Evolutionary conservation across 2,888 invertebrate genomes (phyloP).

Genomic region (Auanema freiburgensis): DNA sequence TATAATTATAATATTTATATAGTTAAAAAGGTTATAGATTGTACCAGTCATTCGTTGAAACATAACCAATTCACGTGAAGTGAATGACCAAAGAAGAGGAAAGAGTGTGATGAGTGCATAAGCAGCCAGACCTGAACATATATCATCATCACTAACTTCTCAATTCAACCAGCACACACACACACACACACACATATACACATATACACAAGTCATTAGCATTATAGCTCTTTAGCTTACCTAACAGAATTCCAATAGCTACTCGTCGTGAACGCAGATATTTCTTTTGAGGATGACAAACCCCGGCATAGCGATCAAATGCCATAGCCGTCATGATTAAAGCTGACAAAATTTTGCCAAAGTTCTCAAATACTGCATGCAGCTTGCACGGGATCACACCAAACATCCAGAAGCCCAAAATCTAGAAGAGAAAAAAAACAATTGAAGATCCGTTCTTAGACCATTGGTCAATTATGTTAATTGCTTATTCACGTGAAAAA

Average conservation of each 20-base stretch:
- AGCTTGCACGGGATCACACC: slow-evolving; percentile 59
- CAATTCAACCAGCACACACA: background rate
- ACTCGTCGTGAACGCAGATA: slow-evolving; percentile 49
- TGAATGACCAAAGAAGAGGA: slow-evolving; percentile 59
- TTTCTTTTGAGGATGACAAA: slow-evolving; percentile 58
- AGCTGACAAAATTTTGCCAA: slow-evolving; percentile 60
- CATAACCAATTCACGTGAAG: slow-evolving; percentile 59
- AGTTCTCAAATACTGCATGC: slow-evolving; percentile 62
- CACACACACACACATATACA: background rate
- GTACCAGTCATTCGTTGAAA: slow-evolving; percentile 56
- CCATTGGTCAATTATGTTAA: slow-evolving; percentile 1
- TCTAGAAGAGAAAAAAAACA: slow-evolving; percentile 34
- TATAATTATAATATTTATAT: slow-evolving; percentile 14
- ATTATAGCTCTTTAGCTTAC: slow-evolving; percentile 20
- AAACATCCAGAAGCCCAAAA: slow-evolving; percentile 64
- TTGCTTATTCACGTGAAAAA: background rate
- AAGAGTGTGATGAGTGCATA: slow-evolving; percentile 59
- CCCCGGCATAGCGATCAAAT: slow-evolving; percentile 61
- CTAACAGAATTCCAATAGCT: slow-evolving; percentile 54
- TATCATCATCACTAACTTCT: background rate
- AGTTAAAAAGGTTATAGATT: background rate
- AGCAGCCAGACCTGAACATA: slow-evolving; percentile 48
- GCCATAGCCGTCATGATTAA: slow-evolving; percentile 57
- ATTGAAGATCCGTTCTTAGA: background rate
- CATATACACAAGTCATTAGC: background rate